Conservation (phyloP, 2,888 invertebrate species). For the Lepas anatifera region DNA sequence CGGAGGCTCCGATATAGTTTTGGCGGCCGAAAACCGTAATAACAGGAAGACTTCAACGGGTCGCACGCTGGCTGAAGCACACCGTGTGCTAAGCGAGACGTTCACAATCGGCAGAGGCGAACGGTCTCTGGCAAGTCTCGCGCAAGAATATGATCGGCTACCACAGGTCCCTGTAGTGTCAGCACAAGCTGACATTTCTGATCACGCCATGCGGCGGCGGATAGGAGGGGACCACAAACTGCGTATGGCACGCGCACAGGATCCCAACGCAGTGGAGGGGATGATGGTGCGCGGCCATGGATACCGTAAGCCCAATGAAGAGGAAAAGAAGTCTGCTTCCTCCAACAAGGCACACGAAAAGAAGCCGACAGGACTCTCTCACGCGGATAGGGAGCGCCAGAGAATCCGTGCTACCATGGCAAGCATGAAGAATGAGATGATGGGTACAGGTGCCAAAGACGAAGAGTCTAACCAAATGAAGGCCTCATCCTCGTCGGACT, state of each 20-base stretch:
- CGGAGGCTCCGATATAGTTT: neutral
- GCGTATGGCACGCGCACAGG: neutral
- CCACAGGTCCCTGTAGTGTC: no score
- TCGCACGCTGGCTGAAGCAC: neutral
- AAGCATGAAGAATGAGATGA: neutral
- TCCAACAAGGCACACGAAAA: no score
- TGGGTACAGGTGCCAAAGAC: neutral
- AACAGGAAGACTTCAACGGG: neutral
- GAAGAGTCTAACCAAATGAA: neutral
- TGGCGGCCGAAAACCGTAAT: neutral
- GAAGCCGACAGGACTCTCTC: no score
- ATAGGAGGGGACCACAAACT: neutral
- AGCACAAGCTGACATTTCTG: no score
- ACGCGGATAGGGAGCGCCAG: neutral
- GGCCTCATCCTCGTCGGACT: neutral
- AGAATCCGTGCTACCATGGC: neutral
- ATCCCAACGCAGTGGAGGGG: neutral
- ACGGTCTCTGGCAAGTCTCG: no score
- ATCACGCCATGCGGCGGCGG: neutral
- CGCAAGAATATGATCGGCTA: no score
- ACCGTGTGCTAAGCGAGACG: neutral
- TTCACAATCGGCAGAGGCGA: neutral
- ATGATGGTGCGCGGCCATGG: constrained; percentile 1
- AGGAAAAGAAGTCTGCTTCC: neutral
- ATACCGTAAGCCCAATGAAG: neutral